phyloP scores from a whole-genome alignment of 2,113 vertebrate species.

The Chlorocebus sabaeus region DNA sequence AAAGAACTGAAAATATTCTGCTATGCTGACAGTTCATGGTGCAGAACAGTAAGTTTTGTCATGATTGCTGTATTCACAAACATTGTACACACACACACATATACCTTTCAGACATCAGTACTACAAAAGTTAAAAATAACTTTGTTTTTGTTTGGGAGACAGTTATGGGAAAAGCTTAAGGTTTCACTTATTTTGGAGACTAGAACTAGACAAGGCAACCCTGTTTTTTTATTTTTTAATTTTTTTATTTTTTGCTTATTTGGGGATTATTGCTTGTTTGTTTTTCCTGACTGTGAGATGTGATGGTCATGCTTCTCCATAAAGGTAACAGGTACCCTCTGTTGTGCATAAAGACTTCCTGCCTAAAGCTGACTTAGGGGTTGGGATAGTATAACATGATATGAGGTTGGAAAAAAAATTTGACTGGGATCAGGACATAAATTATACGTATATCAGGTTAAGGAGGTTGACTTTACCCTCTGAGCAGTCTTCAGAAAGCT shows the following conservation, averaged over 20 bases:
- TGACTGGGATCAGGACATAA: not conserved
- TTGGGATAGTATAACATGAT: not conserved
- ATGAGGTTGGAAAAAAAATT: not conserved
- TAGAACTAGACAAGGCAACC: not conserved
- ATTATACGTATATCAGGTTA: not conserved
- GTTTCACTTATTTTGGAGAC: conserved; percentile 16
- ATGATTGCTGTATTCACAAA: not conserved
- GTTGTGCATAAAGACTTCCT: not conserved
- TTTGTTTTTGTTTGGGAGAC: not conserved
- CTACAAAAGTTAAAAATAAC: not conserved
- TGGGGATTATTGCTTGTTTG: not conserved
- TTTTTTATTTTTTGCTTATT: not conserved
- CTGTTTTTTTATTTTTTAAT: not conserved
- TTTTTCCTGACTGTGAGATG: not conserved
- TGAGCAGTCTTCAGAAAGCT: not conserved
- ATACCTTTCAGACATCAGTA: not conserved
- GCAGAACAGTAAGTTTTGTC: not conserved
- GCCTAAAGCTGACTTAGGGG: not conserved
- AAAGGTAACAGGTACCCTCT: not conserved
- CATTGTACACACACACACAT: not conserved
- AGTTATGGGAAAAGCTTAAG: not conserved
- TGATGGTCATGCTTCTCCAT: not conserved
- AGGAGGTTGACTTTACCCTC: not conserved
- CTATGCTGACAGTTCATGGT: not conserved
- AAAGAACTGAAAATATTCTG: not conserved